Base-by-base conservation (phyloP, 2,113 vertebrate species). In the Noturus placidus region DNA sequence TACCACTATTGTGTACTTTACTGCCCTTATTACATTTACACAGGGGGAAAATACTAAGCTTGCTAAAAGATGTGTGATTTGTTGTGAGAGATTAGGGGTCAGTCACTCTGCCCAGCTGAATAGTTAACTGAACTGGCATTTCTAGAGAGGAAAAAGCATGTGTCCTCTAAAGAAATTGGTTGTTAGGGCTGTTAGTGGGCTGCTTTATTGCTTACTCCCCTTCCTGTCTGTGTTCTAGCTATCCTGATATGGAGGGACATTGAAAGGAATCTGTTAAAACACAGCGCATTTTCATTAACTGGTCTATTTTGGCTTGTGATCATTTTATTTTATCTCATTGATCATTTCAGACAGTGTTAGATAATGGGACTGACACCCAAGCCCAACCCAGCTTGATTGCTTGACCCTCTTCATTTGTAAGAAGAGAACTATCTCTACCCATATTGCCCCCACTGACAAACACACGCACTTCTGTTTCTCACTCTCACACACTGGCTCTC, bases 351-450 rank as follows among this genome's bases (percentile, higher is more conserved):
- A 94, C 95, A 94, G 94, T 94, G 88, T 93, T 94, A 96, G 96
- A 96, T 90, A 96, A 96, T 96, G 94, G 94, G 84, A 92, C 94
- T 97, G 96, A 95, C 96, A 95, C 91, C 84, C 95, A 95, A 95
- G 94, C 95, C 95, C 91, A 91, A 94, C 93, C 88, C 92, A 95
- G 92, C 95, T 94, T 96, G 95, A 94, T 97, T 97, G 95, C 95
- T 96, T 99, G 97, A 98, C 97, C 97, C 94, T 94, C 93, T 96
- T 95, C 93, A 96, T 96, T 97, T 97, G 96, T 83, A 13, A 96
- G 95, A 94, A 91, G 95, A 92, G 92, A 94, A 91, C 96, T 94
- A 87, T 96, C 94, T 95, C 92, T 46, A 88, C 91, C 90, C 87
- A 91, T 93, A 94, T 94, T 93, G 89, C 84, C 86, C 93, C 93